phyloP scores from a whole-genome alignment of 2,797 vertebrate genomes.

The Leptoclinus maculatus region DNA sequence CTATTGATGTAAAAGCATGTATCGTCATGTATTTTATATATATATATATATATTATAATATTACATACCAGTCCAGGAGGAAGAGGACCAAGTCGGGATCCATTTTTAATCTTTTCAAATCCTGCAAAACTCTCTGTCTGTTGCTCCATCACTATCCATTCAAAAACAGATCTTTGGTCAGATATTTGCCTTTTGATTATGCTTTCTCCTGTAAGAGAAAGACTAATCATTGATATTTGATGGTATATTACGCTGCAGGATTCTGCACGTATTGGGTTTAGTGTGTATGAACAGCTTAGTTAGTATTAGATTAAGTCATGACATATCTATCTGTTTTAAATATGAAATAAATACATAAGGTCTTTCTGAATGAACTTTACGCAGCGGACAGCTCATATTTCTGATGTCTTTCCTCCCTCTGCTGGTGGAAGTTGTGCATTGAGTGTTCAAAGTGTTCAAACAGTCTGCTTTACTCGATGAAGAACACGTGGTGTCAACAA shows the following conservation, averaged over 20 bases:
- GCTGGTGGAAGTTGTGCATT: conserved; percentile 41
- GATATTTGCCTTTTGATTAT: no score
- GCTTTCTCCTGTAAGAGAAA: not conserved
- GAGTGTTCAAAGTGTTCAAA: not conserved
- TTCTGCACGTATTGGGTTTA: not conserved
- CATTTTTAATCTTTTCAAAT: not conserved
- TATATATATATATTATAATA: no score
- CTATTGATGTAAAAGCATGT: not conserved
- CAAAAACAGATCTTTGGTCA: no score
- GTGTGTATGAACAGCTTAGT: not conserved
- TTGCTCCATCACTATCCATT: not conserved
- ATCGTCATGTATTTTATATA: not conserved
- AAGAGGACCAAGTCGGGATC: not conserved
- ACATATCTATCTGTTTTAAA: not conserved
- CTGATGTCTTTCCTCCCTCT: conserved; percentile 62
- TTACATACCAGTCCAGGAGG: not conserved
- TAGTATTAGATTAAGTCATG: not conserved
- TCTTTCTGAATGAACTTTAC: not conserved
- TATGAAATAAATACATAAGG: not conserved
- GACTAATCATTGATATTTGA: not conserved
- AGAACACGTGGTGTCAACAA: no score
- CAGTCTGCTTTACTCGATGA: no score
- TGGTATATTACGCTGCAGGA: not conserved
- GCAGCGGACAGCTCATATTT: conserved; percentile 10
- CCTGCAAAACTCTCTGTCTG: not conserved